Base-by-base conservation (phyloP, 2,113 vertebrate genomes). In the Hymenochirus boettgeri region DNA sequence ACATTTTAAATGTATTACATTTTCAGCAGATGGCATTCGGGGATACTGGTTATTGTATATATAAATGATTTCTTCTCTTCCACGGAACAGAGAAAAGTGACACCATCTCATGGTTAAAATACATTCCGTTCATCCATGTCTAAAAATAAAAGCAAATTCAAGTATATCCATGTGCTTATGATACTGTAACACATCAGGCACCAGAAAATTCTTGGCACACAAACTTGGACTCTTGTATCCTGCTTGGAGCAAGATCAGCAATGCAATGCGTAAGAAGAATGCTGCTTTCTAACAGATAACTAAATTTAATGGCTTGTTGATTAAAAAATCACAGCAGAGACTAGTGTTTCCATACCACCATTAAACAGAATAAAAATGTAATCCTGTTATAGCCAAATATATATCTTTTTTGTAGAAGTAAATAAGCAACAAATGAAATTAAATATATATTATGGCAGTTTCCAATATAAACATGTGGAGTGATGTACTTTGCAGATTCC, bases 201-300 rank as follows among this genome's bases (percentile, higher is more conserved):
- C 55, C 37, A 60, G 47, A 10, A 29, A 42, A 60, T 59, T 59
- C 33, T 57, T 59, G 24, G 57, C 42, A 26, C 57, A 27, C 21
- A 60, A 29, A 25, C 9, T 11, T 6, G 23, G 17, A 19, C 17
- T 48, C 46, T 23, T 48, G 22, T 55, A 19, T 31, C 19, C 7
- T 7, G 2, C 7, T 22, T 57, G 54, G 8, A 57, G 11, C 29
- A 6, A 22, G 26, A 33, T 57, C 26, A 57, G 7, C 7, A 11
- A 10, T 57, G 54, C 33, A 1, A 33, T 56, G 22, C 22, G n/a
- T 48, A 19, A 19, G 19, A 48, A 48, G 6, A 48, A 48, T 48
- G 8, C 46, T 21, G 46, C 18, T 48, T 48, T 48, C 46, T 22
- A 7, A 5, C 22, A 12, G 7, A 48, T 48, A 11, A 42, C 6